A percentile compares a stretch with the other conserved stretches of the same genome.
Evolutionary conservation across 2,888 invertebrate species (phyloP).

Genomic region (Nymphalis c-album): DNA sequence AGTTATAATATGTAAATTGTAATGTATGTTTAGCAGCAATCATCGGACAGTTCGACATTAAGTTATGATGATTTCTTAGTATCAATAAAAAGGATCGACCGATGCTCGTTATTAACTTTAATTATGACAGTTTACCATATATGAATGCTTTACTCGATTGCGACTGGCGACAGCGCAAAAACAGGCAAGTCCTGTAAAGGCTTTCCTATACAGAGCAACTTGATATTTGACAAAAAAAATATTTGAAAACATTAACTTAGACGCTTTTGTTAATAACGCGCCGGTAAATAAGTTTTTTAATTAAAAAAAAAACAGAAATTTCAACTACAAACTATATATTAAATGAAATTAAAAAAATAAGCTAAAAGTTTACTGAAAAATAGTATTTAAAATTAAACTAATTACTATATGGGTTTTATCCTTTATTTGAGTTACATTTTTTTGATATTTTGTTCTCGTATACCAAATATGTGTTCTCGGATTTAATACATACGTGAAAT

Average conservation of each 20-base stretch:
- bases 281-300: not conserved
- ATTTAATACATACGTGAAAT: too few species aligned
- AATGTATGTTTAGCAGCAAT: conserved; percentile 7
- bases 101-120: conserved; percentile 75
- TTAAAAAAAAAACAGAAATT: too few species aligned
- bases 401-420: too few species aligned
- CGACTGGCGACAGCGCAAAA: conserved; percentile 59
- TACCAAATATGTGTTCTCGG: too few species aligned
- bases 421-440: too few species aligned
- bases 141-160: conserved; percentile 68
- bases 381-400: too few species aligned
- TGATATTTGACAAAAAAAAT: conserved; percentile 60
- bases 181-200: conserved; percentile 57
- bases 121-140: conserved; percentile 80
- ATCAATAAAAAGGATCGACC: conserved; percentile 66
- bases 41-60: conserved; percentile 56
- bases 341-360: too few species aligned
- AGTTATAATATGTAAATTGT: not conserved
- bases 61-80: conserved; percentile 72
- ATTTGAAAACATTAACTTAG: conserved; percentile 58
- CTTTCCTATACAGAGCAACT: conserved; percentile 64
- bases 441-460: too few species aligned
- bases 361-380: too few species aligned
- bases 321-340: too few species aligned
- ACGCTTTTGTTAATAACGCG: conserved; percentile 32